A percentile compares a stretch with the other conserved stretches of the same genome.
Evolutionary conservation across 2,113 vertebrate genomes (phyloP).

Genomic region (Brachyhypopomus gauderio): DNA sequence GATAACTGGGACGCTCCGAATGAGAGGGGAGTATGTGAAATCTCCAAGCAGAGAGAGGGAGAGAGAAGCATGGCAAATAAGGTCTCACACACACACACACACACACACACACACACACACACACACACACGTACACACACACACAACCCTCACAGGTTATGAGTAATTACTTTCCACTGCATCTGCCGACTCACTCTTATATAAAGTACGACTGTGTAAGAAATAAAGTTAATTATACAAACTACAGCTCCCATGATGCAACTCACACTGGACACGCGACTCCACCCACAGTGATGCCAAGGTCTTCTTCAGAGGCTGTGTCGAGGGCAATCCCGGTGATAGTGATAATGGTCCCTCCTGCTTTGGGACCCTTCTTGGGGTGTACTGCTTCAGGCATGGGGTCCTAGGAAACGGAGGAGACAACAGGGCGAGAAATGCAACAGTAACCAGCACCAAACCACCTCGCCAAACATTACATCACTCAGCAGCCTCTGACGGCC

Average conservation of each 20-base stretch:
- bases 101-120: neutral
- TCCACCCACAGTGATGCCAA: slow-evolving; percentile 74
- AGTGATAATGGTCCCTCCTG: slow-evolving; percentile 86
- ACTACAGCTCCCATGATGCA: slow-evolving; percentile 30
- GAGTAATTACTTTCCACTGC: slow-evolving; percentile 32
- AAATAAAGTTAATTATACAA: slow-evolving; percentile 3
- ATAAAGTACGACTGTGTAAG: neutral
- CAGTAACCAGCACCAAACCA: neutral
- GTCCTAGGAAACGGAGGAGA: slow-evolving; percentile 68
- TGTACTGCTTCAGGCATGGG: slow-evolving; percentile 74
- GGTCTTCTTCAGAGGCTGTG: slow-evolving; percentile 84
- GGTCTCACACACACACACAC: neutral
- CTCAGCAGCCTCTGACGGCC: neutral
- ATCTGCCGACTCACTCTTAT: slow-evolving; percentile 13
- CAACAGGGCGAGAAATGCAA: neutral
- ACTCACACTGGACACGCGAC: slow-evolving; percentile 85
- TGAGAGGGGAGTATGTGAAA: neutral
- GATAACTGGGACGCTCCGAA: slow-evolving; percentile 36
- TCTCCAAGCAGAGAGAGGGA: neutral
- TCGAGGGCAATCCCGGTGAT: slow-evolving; percentile 80
- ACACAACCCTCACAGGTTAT: slow-evolving; percentile 3
- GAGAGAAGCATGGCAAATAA: too few species aligned
- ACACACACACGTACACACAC: neutral
- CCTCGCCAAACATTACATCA: slow-evolving; percentile 28
- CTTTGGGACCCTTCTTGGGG: slow-evolving; percentile 82